Conservation (phyloP, 2,888 invertebrate species). For the Clusia tigrina region DNA sequence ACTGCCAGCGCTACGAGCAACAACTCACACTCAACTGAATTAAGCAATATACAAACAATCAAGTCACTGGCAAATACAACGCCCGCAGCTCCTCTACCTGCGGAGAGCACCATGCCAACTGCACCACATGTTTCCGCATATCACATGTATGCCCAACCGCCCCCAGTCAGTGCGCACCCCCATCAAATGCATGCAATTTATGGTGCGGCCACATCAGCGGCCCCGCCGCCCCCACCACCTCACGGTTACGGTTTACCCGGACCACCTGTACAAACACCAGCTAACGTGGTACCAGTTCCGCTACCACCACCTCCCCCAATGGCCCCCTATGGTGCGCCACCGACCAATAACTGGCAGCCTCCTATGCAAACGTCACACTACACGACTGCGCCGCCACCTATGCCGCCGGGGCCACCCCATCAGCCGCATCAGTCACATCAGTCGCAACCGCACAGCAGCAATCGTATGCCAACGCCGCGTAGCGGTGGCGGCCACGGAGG, state of each 20-base stretch:
- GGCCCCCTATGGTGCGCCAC: constrained; percentile 23
- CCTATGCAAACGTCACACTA: constrained; percentile 41
- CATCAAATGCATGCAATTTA: constrained; percentile 46
- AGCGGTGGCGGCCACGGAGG: constrained; percentile 30
- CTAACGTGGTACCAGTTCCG: constrained; percentile 36
- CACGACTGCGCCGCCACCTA: constrained; percentile 36
- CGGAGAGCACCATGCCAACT: constrained; percentile 33
- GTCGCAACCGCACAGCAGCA: constrained; percentile 7
- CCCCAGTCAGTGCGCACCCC: constrained; percentile 32
- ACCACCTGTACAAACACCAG: constrained; percentile 43
- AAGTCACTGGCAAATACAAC: constrained; percentile 53
- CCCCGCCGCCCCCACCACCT: constrained; percentile 57
- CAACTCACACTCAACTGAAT: constrained; percentile 32
- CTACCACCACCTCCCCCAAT: constrained; percentile 32
- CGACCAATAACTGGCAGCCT: constrained; percentile 35
- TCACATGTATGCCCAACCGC: constrained; percentile 39
- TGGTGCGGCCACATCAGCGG: constrained; percentile 66
- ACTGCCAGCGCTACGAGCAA: constrained; percentile 1
- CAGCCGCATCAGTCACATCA: no score
- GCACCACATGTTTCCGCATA: constrained; percentile 33
- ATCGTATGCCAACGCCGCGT: constrained; percentile 9
- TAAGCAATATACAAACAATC: constrained; percentile 55
- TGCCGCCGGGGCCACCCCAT: constrained; percentile 34
- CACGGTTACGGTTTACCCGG: constrained; percentile 36
- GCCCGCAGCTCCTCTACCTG: constrained; percentile 37